These are phyloP conservation scores for Parnassius orleans DNA, from an alignment of 2,888 invertebrate species.

Conservation along the genomic window DNA sequence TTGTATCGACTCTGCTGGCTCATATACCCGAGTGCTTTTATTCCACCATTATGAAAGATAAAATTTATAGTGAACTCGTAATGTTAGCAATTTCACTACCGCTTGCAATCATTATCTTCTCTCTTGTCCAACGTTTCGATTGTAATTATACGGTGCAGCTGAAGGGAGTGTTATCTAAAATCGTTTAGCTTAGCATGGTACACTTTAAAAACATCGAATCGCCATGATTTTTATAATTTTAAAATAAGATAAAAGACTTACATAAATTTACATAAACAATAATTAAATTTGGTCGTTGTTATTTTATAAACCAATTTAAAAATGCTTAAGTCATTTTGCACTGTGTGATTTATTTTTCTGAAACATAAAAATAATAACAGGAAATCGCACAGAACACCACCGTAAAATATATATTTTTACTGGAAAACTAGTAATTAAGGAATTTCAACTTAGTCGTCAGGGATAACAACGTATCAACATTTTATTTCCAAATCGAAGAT, in stretches of 20 bases:
- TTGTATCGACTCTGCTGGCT: conserved; percentile 19
- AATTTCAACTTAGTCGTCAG: too few species aligned
- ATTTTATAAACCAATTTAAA: background rate
- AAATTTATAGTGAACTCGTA: conserved; percentile 17
- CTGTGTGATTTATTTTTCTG: too few species aligned
- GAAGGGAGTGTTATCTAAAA: conserved; percentile 25
- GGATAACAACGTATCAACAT: too few species aligned
- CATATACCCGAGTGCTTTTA: conserved; percentile 12
- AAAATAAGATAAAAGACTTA: background rate
- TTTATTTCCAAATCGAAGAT: too few species aligned
- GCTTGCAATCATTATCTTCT: conserved; percentile 13
- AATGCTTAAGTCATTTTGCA: too few species aligned
- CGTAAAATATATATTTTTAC: too few species aligned
- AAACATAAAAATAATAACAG: too few species aligned
- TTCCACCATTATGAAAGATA: conserved; percentile 21
- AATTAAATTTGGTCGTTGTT: background rate
- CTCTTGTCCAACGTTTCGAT: conserved; percentile 16
- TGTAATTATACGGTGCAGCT: conserved; percentile 23
- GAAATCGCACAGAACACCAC: too few species aligned
- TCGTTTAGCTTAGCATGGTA: conserved; percentile 18
- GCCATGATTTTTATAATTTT: conserved; percentile 5
- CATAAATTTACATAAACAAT: background rate
- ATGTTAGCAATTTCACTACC: conserved; percentile 23
- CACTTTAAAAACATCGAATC: conserved; percentile 25
- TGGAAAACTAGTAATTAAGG: too few species aligned